These are phyloP conservation scores for Caenorhabditis auriculariae DNA, from an alignment of 2,888 invertebrate species.

Conservation along the genomic window DNA sequence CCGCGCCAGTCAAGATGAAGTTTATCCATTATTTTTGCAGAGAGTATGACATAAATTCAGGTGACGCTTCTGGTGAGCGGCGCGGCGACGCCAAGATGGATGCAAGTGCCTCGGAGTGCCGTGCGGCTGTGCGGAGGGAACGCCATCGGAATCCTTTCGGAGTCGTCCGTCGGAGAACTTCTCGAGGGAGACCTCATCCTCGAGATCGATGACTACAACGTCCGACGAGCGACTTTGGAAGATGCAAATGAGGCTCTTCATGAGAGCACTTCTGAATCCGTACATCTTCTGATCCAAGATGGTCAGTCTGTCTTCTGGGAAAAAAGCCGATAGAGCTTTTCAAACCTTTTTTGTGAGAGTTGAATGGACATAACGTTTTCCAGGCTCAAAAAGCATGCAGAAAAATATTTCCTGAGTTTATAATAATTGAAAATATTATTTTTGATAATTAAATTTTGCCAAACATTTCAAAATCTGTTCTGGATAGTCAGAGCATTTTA, in stretches of 20 bases:
- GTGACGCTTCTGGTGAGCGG: slow-evolving; percentile 30
- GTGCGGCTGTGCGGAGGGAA: slow-evolving; percentile 47
- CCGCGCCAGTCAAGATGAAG: slow-evolving; percentile 25
- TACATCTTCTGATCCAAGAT: slow-evolving; percentile 30
- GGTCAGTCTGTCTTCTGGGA: slow-evolving; percentile 3
- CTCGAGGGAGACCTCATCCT: slow-evolving; percentile 45
- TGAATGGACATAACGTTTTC: too few species aligned
- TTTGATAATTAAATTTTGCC: too few species aligned
- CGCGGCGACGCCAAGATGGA: slow-evolving; percentile 20
- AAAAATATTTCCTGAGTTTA: too few species aligned
- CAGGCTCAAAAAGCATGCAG: too few species aligned
- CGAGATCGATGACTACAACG: slow-evolving; percentile 44
- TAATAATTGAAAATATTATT: too few species aligned
- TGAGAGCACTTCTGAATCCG: slow-evolving; percentile 40
- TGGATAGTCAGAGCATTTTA: too few species aligned
- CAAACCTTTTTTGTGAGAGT: too few species aligned
- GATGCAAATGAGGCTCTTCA: slow-evolving; percentile 65
- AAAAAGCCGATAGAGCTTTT: too few species aligned
- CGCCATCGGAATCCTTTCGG: slow-evolving; percentile 44
- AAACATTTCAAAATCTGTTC: too few species aligned
- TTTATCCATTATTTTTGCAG: neutral
- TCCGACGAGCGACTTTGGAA: slow-evolving; percentile 41
- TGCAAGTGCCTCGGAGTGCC: slow-evolving; percentile 32
- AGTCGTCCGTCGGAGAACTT: slow-evolving; percentile 31
- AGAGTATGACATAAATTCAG: slow-evolving; percentile 1